Base-by-base conservation (phyloP, 37 sponge, comb jelly and placozoan species). In the Tethya wilhelma region DNA sequence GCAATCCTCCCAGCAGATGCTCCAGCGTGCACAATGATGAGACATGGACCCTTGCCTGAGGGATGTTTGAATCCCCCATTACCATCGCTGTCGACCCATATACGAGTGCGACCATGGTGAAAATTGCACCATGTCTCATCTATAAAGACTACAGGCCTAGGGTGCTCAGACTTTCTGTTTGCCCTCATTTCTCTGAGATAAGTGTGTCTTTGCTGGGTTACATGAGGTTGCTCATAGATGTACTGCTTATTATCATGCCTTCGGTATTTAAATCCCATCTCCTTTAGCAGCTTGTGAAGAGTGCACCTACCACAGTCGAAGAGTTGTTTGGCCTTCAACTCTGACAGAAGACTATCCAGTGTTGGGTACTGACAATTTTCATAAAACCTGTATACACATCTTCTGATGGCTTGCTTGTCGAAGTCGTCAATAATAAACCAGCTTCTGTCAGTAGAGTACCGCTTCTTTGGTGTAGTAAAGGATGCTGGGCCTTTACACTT, bases 201-300 rank as follows among this genome's bases (percentile, higher is more conserved):
- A n/a, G n/a, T n/a, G n/a, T n/a, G n/a, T n/a, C n/a, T n/a, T n/a
- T n/a, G n/a, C n/a, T n/a, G n/a, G n/a, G 14, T 49, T 9, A 49
- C 14, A 49, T 49, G 53, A 49, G 53, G 53, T 14, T 49, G 53
- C 53, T 49, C 53, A 49, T 49, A 49, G 9, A 49, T 49, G 53
- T 49, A 49, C 53, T 14, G 53, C 14, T 67, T 28, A 33, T 44
- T 44, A 3, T 81, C 72, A n/a, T n/a, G 29, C 38, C 56, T 81
- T n/a, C 28, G n/a, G 46, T 81, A 81, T 23, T 37, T 26, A 30
- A 81, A 81, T 7, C 73, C 73, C 71, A 81, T 53, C 23, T 32
- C 17, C 14, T 26, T 7, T 31, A 81, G 62, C 19, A 44, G 17
- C 26, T 34, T 23, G 30, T 4, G 30, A 23, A 81, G 36, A 3